These are phyloP conservation scores for Nasua narica DNA, from an alignment of 2,797 vertebrate genomes.

Conservation along the genomic window DNA sequence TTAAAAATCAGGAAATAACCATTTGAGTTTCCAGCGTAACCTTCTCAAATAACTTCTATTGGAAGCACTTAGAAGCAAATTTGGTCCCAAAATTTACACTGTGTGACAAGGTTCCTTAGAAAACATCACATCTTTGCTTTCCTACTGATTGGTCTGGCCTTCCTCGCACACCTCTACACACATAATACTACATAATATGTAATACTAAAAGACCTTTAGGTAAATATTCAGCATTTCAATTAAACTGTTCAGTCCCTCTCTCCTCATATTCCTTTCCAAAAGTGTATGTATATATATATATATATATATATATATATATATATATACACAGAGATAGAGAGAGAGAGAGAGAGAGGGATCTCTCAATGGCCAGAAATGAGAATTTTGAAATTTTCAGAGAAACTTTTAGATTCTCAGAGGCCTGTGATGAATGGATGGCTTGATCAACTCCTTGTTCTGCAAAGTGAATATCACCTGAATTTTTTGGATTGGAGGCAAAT, in stretches of 20 bases:
- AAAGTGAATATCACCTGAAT: neutral
- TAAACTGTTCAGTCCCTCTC: neutral
- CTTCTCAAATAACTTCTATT: conserved; percentile 31
- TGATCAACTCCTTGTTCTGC: neutral
- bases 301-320: too few species aligned
- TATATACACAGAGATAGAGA: too few species aligned
- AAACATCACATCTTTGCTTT: neutral
- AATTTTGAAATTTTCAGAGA: neutral
- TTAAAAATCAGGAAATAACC: conserved; percentile 22
- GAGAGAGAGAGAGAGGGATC: too few species aligned
- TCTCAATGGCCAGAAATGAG: neutral
- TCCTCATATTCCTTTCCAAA: neutral
- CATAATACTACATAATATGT: neutral
- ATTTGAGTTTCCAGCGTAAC: neutral
- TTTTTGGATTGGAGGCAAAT: neutral
- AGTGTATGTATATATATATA: neutral
- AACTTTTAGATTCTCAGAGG: neutral
- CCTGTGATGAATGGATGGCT: neutral
- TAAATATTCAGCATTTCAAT: neutral
- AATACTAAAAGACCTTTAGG: neutral
- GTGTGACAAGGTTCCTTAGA: neutral
- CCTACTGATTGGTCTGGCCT: neutral
- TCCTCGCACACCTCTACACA: neutral
- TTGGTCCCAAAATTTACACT: neutral
- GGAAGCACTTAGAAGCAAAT: neutral